A percentile compares a stretch with the other conserved stretches of the same genome.
These are phyloP conservation scores for Budorcas taxicolor DNA, from an alignment of 2,113 vertebrate genomes.

Conservation along the genomic window DNA sequence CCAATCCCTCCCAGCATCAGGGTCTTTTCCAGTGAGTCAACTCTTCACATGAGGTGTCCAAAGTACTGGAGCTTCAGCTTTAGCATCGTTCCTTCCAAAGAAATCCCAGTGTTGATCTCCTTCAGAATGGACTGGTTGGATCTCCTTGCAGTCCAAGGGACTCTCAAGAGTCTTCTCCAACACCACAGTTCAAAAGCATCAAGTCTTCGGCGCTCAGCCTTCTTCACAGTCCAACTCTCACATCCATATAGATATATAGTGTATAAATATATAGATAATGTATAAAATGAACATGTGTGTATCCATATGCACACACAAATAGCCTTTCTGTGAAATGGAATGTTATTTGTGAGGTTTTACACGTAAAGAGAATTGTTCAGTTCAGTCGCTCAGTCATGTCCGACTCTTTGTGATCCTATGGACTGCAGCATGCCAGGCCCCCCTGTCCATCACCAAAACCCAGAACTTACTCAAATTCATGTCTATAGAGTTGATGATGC, in stretches of 20 bases:
- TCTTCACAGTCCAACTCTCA: too few relatives aligned
- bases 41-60: too few relatives aligned
- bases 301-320: not conserved
- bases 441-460: not conserved
- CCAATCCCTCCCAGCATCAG: too few relatives aligned
- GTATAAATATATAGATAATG: not conserved
- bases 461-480: not conserved
- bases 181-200: too few relatives aligned
- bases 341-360: not conserved
- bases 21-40: too few relatives aligned
- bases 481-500: fast-evolving
- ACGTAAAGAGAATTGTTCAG: not conserved
- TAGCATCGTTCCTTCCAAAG: too few relatives aligned
- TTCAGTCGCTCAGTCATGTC: not conserved
- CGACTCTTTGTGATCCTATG: not conserved
- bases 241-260: not conserved
- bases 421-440: not conserved
- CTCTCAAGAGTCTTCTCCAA: too few relatives aligned
- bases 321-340: not conserved
- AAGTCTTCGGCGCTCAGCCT: too few relatives aligned
- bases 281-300: not conserved
- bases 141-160: too few relatives aligned
- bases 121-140: too few relatives aligned
- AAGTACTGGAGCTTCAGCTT: too few relatives aligned
- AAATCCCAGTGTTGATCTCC: too few relatives aligned